Conservation (phyloP, 2,797 vertebrate species). For the Arrhamphus sclerolepis region DNA sequence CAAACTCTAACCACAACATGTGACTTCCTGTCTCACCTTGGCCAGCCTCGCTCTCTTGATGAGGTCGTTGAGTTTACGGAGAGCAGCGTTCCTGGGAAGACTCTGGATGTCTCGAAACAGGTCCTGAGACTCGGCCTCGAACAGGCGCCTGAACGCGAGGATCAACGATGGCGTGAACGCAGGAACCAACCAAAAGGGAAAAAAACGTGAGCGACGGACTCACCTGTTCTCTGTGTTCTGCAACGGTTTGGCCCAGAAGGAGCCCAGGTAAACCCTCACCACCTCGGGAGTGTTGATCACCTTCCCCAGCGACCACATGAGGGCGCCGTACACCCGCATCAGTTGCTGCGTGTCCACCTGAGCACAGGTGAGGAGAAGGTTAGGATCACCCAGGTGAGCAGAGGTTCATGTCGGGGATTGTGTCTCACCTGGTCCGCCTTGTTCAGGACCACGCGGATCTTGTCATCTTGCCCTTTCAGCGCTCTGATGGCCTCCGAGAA, state of each 20-base stretch:
- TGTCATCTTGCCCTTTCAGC: constrained; percentile 95
- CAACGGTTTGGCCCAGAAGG: constrained; percentile 95
- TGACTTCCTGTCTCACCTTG: constrained; percentile 84
- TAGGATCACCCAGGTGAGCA: neutral
- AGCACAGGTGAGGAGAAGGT: constrained; percentile 16
- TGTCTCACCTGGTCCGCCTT: constrained; percentile 89
- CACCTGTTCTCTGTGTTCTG: constrained; percentile 91
- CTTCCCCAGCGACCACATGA: constrained; percentile 99
- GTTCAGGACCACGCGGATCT: constrained; percentile 96
- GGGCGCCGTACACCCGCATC: constrained; percentile 96
- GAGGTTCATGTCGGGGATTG: neutral
- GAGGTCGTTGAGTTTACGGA: constrained; percentile 96
- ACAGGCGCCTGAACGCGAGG: constrained; percentile 80
- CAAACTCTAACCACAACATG: constrained; percentile 14
- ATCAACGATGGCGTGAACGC: neutral
- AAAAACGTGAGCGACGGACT: neutral
- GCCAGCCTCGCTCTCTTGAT: constrained; percentile 95
- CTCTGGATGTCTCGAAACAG: constrained; percentile 95
- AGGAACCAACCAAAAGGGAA: neutral
- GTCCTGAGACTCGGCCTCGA: constrained; percentile 93
- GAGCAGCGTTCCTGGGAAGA: constrained; percentile 92
- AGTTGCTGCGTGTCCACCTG: constrained; percentile 95
- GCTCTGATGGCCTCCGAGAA: constrained; percentile 96
- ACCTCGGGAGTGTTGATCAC: constrained; percentile 97
- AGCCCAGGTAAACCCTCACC: constrained; percentile 93